phyloP scores from a whole-genome alignment of 2,113 vertebrate species.

The Haemorhous mexicanus region DNA sequence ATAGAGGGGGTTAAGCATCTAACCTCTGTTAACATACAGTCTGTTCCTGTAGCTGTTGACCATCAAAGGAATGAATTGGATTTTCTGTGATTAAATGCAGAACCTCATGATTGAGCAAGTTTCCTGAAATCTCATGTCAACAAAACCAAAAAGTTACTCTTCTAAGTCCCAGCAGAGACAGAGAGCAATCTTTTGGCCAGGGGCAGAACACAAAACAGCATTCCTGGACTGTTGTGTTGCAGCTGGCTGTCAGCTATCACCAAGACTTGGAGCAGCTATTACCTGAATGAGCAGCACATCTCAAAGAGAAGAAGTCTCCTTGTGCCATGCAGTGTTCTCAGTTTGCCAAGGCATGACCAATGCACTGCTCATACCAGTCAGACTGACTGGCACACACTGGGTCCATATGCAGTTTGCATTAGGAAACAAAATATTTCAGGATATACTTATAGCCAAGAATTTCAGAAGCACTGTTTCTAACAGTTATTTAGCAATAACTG shows the following conservation, averaged over 20 bases:
- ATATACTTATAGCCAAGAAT: background rate
- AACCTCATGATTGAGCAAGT: background rate
- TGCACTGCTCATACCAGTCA: background rate
- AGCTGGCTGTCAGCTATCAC: background rate
- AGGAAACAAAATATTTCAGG: background rate
- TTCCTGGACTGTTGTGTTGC: background rate
- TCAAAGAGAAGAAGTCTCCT: background rate
- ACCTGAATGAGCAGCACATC: background rate
- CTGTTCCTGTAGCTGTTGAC: background rate
- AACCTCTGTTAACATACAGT: background rate
- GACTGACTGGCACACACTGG: background rate
- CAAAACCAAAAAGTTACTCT: background rate
- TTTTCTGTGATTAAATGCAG: background rate
- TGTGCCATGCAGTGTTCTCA: background rate
- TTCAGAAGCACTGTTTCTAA: background rate
- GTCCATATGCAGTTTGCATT: background rate
- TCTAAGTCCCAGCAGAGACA: background rate
- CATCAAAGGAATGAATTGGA: background rate
- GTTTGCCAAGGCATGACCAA: background rate
- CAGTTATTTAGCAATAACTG: background rate
- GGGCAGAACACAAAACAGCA: background rate
- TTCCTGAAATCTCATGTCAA: background rate
- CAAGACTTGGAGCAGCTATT: background rate
- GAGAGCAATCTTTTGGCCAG: background rate
- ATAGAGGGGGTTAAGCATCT: background rate